Percentiles rank a stretch among this genome's conserved stretches.
These are phyloP conservation scores for Mongoloraphidia duomilia DNA, from an alignment of 2,888 invertebrate species.

Conservation along the genomic window DNA sequence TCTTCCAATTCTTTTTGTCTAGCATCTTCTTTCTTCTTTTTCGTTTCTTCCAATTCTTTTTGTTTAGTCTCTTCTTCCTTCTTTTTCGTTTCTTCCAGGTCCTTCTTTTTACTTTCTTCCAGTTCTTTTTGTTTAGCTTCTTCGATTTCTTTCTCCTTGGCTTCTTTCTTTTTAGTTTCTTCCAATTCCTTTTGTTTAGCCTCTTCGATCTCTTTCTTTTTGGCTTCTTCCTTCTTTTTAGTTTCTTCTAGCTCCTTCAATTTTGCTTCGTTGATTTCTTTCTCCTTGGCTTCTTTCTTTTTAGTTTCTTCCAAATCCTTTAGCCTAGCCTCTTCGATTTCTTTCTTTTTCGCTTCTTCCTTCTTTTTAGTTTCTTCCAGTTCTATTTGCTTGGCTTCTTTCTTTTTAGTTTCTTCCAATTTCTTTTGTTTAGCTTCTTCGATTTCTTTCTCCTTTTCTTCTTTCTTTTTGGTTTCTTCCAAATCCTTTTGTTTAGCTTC, in stretches of 20 bases:
- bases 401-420: slow-evolving; percentile 18
- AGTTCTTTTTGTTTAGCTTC: slow-evolving; percentile 17
- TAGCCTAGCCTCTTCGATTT: slow-evolving; percentile 14
- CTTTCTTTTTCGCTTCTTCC: slow-evolving; percentile 9
- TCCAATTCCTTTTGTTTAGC: slow-evolving; percentile 10
- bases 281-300: slow-evolving; percentile 9
- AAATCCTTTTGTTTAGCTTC: slow-evolving; percentile 11
- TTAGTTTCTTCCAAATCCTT: slow-evolving; percentile 1
- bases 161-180: slow-evolving; percentile 8
- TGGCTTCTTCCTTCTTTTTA: slow-evolving; percentile 8
- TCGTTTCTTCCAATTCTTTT: background rate
- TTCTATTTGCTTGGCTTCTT: slow-evolving; percentile 18
- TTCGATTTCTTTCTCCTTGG: slow-evolving; percentile 10
- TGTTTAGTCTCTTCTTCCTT: slow-evolving; percentile 10
- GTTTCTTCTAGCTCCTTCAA: slow-evolving; percentile 8
- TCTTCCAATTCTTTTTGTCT: slow-evolving; percentile 8
- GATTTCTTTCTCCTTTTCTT: slow-evolving; percentile 9
- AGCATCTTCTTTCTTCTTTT: slow-evolving; percentile 10
- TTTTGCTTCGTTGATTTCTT: slow-evolving; percentile 7
- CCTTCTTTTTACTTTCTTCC: slow-evolving; percentile 12
- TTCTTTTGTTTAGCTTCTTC: slow-evolving; percentile 16
- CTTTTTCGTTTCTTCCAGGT: slow-evolving; percentile 8
- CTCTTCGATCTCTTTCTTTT: slow-evolving; percentile 8
- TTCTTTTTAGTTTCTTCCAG: slow-evolving; percentile 15
- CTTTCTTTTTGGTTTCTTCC: slow-evolving; percentile 8